phyloP scores from a whole-genome alignment of 2,797 vertebrate species.

The Potorous gilbertii region DNA sequence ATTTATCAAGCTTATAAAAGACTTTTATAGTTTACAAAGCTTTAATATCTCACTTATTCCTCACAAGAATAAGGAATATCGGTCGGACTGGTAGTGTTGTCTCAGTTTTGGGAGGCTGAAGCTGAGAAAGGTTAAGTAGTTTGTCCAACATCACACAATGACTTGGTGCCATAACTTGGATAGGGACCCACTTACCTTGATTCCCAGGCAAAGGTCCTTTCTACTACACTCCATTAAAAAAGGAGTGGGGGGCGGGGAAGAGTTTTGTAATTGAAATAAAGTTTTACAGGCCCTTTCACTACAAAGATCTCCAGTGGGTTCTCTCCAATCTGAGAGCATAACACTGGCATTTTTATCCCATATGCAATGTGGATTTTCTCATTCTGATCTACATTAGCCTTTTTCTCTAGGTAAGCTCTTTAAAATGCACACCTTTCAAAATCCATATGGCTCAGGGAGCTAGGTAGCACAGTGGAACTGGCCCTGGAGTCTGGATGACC shows the following conservation, averaged over 20 bases:
- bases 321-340: not conserved
- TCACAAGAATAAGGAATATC: not conserved
- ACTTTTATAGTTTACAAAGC: not conserved
- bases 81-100: not conserved
- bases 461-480: not conserved
- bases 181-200: not conserved
- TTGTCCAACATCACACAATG: not conserved
- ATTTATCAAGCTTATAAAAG: not conserved
- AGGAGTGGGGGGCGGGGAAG: not conserved
- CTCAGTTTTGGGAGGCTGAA: not conserved
- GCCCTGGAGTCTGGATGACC: not conserved
- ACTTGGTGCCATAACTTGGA: not conserved
- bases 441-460: accelerated
- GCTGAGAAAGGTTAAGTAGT: not conserved
- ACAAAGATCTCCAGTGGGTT: not conserved
- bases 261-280: not conserved
- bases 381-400: not conserved
- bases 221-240: not conserved
- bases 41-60: not conserved
- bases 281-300: not conserved
- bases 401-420: not conserved
- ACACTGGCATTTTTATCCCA: not conserved
- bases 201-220: not conserved
- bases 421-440: not conserved
- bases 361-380: not conserved